These are phyloP conservation scores for Erpetoichthys calabaricus DNA, from an alignment of 2,797 vertebrate genomes.

Conservation along the genomic window DNA sequence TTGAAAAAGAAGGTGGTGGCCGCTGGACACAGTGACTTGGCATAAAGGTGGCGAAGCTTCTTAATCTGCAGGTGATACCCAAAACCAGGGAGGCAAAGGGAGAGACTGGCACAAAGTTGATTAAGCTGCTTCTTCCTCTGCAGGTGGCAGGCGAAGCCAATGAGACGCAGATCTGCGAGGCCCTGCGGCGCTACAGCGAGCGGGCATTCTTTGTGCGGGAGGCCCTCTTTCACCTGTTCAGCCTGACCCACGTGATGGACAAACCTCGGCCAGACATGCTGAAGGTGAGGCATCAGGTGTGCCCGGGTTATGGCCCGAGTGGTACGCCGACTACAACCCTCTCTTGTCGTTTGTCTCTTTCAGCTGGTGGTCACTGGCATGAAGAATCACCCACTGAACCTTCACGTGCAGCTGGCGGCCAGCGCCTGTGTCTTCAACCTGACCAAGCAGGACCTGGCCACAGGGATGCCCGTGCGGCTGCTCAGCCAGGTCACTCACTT, in stretches of 20 bases:
- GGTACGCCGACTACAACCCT: too few species aligned
- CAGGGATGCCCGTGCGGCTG: constrained; percentile 83
- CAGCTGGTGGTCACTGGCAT: constrained; percentile 92
- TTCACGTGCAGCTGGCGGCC: constrained; percentile 91
- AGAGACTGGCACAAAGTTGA: too few species aligned
- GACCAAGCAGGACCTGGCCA: constrained; percentile 91
- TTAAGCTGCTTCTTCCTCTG: background rate
- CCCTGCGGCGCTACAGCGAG: constrained; percentile 85
- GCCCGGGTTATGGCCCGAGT: background rate
- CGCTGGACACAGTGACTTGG: too few species aligned
- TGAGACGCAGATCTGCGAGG: constrained; percentile 91
- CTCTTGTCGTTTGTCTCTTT: constrained; percentile 6
- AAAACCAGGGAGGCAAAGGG: too few species aligned
- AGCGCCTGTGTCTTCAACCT: constrained; percentile 96
- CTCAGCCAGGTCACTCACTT: constrained; percentile 82
- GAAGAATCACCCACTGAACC: constrained; percentile 85
- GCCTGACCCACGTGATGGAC: constrained; percentile 88
- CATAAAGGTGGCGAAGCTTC: too few species aligned
- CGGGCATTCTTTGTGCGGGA: constrained; percentile 92
- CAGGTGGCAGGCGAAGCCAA: constrained; percentile 96
- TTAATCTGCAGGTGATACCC: too few species aligned
- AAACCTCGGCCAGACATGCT: constrained; percentile 91
- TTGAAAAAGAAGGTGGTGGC: too few species aligned
- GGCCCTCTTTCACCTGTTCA: constrained; percentile 94
- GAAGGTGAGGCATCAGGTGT: constrained; percentile 56